These are phyloP conservation scores for Tenthredo amoena DNA, from an alignment of 2,888 invertebrate genomes.

Conservation along the genomic window DNA sequence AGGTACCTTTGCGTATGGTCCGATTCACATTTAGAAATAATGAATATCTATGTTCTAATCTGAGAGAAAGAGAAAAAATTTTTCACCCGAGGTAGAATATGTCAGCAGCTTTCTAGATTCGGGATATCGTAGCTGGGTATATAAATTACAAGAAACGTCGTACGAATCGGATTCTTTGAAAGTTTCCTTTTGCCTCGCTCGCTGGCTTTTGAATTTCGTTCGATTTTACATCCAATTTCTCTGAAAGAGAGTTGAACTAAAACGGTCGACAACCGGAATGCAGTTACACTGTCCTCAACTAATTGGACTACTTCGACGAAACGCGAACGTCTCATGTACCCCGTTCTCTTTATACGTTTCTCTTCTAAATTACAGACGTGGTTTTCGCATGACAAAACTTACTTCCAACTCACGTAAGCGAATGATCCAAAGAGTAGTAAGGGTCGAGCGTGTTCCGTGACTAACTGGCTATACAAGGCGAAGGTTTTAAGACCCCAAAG, in stretches of 20 bases:
- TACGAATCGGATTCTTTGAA: constrained; percentile 34
- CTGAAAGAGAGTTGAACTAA: background rate
- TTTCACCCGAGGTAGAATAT: constrained; percentile 4
- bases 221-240: constrained; percentile 33
- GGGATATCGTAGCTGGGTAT: constrained; percentile 24
- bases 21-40: constrained; percentile 21
- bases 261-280: constrained; percentile 40
- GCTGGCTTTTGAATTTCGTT: constrained; percentile 35
- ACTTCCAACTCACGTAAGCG: background rate
- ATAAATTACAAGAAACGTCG: constrained; percentile 28
- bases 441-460: constrained; percentile 12
- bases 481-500: constrained; percentile 10
- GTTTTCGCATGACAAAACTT: constrained; percentile 12
- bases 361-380: background rate
- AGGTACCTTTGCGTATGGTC: background rate
- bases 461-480: background rate
- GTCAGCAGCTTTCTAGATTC: constrained; percentile 45
- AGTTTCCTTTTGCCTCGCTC: background rate
- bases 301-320: constrained; percentile 45
- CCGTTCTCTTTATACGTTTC: background rate
- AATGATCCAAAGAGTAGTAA: background rate
- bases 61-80: background rate
- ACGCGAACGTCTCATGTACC: constrained; percentile 3
- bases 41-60: background rate
- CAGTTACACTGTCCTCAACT: constrained; percentile 38